Conservation (phyloP, 2,797 vertebrate genomes). For the Mus minutoides region DNA sequence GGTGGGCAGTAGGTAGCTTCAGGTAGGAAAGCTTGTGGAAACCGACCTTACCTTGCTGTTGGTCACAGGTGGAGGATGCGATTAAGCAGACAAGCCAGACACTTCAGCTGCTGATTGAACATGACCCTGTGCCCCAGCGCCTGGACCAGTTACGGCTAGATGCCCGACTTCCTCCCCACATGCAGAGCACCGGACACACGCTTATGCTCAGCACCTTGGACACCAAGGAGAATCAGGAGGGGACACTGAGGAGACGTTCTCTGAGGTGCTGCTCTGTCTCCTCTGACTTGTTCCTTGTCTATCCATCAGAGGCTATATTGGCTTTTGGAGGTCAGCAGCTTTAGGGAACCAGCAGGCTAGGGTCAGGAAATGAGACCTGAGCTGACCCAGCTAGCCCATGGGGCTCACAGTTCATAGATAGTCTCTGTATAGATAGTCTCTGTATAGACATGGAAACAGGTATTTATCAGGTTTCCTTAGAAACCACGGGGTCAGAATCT, state of each 20-base stretch:
- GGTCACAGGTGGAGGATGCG: constrained; percentile 92
- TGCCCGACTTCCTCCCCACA: constrained; percentile 84
- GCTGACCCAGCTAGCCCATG: constrained; percentile 36
- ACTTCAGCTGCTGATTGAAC: constrained; percentile 96
- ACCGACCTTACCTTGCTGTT: constrained; percentile 29
- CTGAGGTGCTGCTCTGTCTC: constrained; percentile 89
- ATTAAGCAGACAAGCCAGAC: constrained; percentile 95
- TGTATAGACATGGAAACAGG: not conserved
- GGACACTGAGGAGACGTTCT: constrained; percentile 92
- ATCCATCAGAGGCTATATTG: not conserved
- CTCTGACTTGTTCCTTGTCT: not conserved
- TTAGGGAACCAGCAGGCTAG: constrained; percentile 27
- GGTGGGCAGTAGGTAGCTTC: not conserved
- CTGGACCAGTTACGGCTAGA: constrained; percentile 92
- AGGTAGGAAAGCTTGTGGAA: not conserved
- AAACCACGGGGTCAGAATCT: not conserved
- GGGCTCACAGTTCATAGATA: constrained; percentile 46
- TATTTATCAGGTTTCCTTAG: constrained; percentile 55
- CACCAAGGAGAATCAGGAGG: constrained; percentile 91
- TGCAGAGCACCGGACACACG: constrained; percentile 90
- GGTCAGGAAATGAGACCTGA: not conserved
- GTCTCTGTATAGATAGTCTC: not conserved
- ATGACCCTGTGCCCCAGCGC: constrained; percentile 94
- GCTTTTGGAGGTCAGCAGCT: constrained; percentile 9
- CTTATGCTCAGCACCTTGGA: constrained; percentile 89